These are phyloP conservation scores for Chionoecetes opilio DNA, from an alignment of 1,140 invertebrate species.

Conservation along the genomic window DNA sequence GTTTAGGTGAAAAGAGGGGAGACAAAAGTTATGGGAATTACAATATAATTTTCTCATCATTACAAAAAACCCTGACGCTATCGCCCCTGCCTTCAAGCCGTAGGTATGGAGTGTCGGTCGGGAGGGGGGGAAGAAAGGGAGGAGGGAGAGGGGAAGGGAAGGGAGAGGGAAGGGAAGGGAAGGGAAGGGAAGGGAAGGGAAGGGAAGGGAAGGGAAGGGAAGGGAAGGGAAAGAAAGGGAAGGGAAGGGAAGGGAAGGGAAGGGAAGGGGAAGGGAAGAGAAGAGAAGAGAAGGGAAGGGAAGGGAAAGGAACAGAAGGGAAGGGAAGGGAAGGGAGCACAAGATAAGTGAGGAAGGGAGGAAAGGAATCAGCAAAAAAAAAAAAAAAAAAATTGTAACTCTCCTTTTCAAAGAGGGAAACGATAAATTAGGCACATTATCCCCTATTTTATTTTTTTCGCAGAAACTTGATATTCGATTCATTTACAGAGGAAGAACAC, in stretches of 20 bases:
- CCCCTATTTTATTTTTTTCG: background rate
- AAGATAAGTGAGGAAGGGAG: background rate
- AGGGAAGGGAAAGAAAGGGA: background rate
- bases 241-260: background rate
- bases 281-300: background rate
- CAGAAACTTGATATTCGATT: conserved; percentile 6
- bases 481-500: background rate
- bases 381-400: background rate
- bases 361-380: too few relatives aligned
- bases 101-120: background rate
- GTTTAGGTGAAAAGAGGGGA: background rate
- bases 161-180: background rate
- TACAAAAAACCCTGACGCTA: background rate
- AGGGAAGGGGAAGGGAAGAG: background rate
- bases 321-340: background rate
- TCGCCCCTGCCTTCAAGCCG: background rate
- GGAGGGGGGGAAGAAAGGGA: background rate
- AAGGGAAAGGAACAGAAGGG: background rate
- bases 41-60: background rate
- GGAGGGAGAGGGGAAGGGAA: too few relatives aligned
- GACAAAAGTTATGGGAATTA: background rate
- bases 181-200: background rate
- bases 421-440: background rate
- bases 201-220: background rate
- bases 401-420: background rate